These are phyloP conservation scores for Amblyjoppa proteus DNA, from an alignment of 2,888 invertebrate genomes.

Conservation along the genomic window DNA sequence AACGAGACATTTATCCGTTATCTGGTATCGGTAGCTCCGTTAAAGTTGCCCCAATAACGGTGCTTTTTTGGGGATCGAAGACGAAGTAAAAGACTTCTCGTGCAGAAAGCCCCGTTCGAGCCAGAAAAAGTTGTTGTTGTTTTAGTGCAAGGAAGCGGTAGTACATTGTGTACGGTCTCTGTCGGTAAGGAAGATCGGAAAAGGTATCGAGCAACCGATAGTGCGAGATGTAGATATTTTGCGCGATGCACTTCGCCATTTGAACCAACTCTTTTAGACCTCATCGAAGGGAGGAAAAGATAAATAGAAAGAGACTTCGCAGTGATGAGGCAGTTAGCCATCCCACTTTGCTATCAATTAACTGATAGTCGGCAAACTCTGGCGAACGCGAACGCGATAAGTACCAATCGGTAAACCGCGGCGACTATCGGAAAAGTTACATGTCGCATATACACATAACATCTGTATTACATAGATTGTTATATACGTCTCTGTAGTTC, in stretches of 20 bases:
- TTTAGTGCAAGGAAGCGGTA: not conserved
- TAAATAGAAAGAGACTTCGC: not conserved
- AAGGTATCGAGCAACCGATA: slow-evolving; percentile 42
- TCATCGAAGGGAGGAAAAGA: slow-evolving; percentile 2
- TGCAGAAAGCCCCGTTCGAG: not conserved
- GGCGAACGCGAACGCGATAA: slow-evolving; percentile 51
- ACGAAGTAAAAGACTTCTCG: slow-evolving; percentile 1
- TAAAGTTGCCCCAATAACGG: not conserved
- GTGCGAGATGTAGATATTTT: not conserved
- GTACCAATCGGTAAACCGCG: slow-evolving; percentile 45
- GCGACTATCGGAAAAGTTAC: slow-evolving; percentile 7
- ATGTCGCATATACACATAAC: not conserved
- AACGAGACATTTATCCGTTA: not conserved
- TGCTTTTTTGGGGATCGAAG: not conserved
- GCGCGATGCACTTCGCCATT: slow-evolving; percentile 21
- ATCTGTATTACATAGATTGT: not conserved
- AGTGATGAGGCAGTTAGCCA: slow-evolving; percentile 8
- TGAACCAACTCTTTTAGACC: slow-evolving; percentile 21
- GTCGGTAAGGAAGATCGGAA: not conserved
- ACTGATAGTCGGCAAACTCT: slow-evolving; percentile 49
- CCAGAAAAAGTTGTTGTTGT: not conserved
- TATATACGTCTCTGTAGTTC: too few relatives aligned
- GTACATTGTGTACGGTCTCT: not conserved
- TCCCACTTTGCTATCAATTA: slow-evolving; percentile 48
- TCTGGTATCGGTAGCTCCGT: not conserved